Base-by-base conservation (phyloP, 2,113 vertebrate genomes). In the Stegastes partitus region DNA sequence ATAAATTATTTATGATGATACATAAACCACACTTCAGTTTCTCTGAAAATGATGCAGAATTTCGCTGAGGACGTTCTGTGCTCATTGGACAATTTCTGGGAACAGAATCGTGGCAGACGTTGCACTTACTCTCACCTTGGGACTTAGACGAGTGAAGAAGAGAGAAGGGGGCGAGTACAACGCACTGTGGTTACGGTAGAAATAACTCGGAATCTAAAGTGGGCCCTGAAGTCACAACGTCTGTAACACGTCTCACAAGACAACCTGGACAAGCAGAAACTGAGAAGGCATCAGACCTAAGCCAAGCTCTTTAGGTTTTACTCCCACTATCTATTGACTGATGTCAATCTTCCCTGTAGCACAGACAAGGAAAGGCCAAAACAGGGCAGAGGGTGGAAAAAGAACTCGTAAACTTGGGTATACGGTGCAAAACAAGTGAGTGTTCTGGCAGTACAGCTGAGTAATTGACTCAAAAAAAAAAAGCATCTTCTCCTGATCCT, bases 11-110 rank as follows among this genome's bases (percentile, higher is more conserved):
- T 42, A 72, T 62, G 21, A 54, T 49, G 22, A 69, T 62, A 57
- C 15, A 74, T 66, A 61, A 61, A 87, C 39, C 47, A 74, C 65
- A 77, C 67, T 76, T 49, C 23, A 65, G 39, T 75, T 49, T 58
- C 47, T 6, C 5, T 4, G 15, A 71, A 79, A 78, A 62, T 3
- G 28, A 26, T 23, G n/a, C 7, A 25, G 31, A 77, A 49, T 19
- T 77, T 44, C 51, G 26, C 11, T 42, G 12, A 47, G 8, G 11
- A 81, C 19, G 7, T 53, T 70, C 9, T 11, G 18, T 50, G 25
- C 4, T 62, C 64, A 37, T 9, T 59, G 51, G 54, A 37, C 39
- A 55, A 64, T 45, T 73, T 56, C 21, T 28, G 12, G 16, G 54
- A 61, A 45, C 8, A 39, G 22, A 68, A 39, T 23, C 56, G 50